Evolutionary conservation across 2,113 vertebrate genomes (phyloP), one percentile per base, ranked within the genome.

Genomic region (Romanogobio albipinnatus): DNA sequence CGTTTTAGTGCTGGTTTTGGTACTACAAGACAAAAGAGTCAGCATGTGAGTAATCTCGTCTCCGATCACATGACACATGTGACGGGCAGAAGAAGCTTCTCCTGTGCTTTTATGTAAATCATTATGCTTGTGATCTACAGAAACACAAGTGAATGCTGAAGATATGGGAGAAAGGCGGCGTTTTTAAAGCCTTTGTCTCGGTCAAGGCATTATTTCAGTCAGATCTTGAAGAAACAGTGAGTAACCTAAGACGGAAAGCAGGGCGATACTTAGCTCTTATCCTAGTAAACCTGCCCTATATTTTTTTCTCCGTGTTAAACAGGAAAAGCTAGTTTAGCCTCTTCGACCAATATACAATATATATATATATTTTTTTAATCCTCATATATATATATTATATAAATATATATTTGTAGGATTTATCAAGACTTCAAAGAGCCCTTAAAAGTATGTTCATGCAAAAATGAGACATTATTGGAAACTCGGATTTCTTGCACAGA

Each of bases 1-100:
- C 1, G 81, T 77, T 71, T 86, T 92, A 87, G 87, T 85, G 62
- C 76, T 84, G 59, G 56, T 76, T 62, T 29, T 61, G 8, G 85
- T 73, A 88, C 76, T 89, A 47, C 88, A 78, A 79, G 33, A 75
- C 74, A 26, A 39, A 36, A 36, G 1, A 81, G n/a, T 33, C 5
- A 66, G 49, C 53, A 13, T 29, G 61, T 81, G 49, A 64, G n/a
- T 33, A 19, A 22, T 15, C 9, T n/a, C 33, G 24, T 47, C 10
- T 49, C 43, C 0, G 71, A 45, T n/a, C 24, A 5, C 9, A 24
- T 6, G 5, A 47, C 36, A 1, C 22, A 4, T 26, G 24, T 33
- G 8, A 36, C 1, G 1, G 19, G 9, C 53, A n/a, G 6, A 4
- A 13, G 33, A 78, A 43, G 22, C 5, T 3, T 14, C 53, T 22